Base-by-base conservation (phyloP, 1,140 invertebrate genomes). In the Bombus affinis region DNA sequence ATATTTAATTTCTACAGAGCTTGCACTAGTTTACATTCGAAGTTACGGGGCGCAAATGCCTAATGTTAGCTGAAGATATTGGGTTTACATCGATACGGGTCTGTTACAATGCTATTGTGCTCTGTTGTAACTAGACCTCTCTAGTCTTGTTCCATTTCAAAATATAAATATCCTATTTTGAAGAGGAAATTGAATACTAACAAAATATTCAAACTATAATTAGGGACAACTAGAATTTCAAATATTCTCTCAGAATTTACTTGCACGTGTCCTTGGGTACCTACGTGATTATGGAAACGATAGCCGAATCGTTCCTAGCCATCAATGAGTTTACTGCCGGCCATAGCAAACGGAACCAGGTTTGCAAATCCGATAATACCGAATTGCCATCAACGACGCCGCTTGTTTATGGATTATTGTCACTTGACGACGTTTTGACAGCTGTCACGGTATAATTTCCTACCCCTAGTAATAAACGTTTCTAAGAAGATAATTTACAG, bases 291-390 rank as follows among this genome's bases (percentile, higher is more conserved):
- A 83, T 68, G 70, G 68, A 44, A 76, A 81, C 78, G 66, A 62
- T 65, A 76, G 32, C 22, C 10, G 66, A 44, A 80, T 62, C 39
- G 39, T 66, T 32, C 22, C 9, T 28, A 39, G 28, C 39, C 85
- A 62, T 87, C 85, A 44, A 90, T 85, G 88, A 89, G 81, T 90
- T 90, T 87, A 75, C 89, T 57, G 44, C 32, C 47, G 73, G 53
- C 53, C 81, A 86, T 89, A 66, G 86, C 68, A 87, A 90, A 89
- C 85, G 89, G 37, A 59, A 53, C n/a, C 62, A 76, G 86, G 86
- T 88, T 88, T 90, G 91, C 90, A 89, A 91, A 91, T 88, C 90
- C 92, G 90, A 92, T 93, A 92, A 92, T 89, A 68, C 86, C 83
- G 89, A 91, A 89, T 89, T 10, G 83, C 86, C 86, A 88, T 81